These are phyloP conservation scores for Onychorhynchus coronatus DNA, from an alignment of 2,113 vertebrate species.

Conservation along the genomic window DNA sequence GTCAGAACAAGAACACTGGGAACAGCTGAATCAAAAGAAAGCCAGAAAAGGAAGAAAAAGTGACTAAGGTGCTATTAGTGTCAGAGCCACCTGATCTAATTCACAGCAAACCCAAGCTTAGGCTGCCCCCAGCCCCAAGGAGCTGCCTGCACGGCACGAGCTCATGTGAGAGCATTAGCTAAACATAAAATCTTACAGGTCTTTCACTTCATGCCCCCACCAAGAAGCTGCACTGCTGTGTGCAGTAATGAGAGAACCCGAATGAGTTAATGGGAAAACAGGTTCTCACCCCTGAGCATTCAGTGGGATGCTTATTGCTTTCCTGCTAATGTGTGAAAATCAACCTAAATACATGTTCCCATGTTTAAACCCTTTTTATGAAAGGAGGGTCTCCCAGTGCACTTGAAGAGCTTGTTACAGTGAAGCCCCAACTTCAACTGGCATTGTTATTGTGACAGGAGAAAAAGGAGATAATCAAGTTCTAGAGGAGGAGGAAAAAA, in stretches of 20 bases:
- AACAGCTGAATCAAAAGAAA: neutral
- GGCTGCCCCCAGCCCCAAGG: neutral
- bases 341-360: neutral
- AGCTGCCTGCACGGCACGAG: neutral
- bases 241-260: neutral
- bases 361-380: neutral
- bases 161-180: accelerated
- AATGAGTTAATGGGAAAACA: neutral
- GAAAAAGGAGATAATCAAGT: neutral
- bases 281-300: neutral
- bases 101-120: neutral
- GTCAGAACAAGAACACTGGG: neutral
- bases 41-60: neutral
- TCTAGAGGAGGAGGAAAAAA: neutral
- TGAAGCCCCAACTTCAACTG: neutral
- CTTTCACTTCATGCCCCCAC: neutral
- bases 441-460: neutral
- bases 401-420: neutral
- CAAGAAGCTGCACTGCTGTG: accelerated
- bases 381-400: neutral
- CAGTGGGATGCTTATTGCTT: neutral
- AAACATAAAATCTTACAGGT: neutral
- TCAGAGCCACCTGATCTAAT: neutral
- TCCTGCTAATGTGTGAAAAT: conserved; percentile 5
- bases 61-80: neutral